These are phyloP conservation scores for Corythaixoides concolor DNA, from an alignment of 2,113 vertebrate species.

Conservation along the genomic window DNA sequence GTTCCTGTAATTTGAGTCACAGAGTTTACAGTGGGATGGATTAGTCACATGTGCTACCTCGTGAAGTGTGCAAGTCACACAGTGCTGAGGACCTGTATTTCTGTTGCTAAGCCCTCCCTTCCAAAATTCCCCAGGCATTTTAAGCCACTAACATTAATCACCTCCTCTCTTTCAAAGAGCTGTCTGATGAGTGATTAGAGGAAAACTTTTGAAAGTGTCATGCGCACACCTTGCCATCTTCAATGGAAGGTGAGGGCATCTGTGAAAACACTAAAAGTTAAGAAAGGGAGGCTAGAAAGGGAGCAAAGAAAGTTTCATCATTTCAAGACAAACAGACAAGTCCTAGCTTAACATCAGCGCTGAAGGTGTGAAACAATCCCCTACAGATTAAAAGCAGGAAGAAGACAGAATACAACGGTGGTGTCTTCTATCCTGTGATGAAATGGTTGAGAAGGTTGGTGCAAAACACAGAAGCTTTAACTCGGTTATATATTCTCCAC, in stretches of 20 bases:
- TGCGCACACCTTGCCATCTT: neutral
- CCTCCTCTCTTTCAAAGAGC: neutral
- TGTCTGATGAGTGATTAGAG: neutral
- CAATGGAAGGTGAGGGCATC: neutral
- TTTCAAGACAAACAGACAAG: neutral
- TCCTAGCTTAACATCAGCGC: neutral
- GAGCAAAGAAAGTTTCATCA: neutral
- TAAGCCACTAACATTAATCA: neutral
- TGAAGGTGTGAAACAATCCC: neutral
- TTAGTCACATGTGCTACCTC: neutral
- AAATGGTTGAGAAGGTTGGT: neutral
- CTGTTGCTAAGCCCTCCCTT: neutral
- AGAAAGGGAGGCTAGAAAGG: neutral
- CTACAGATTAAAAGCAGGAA: neutral
- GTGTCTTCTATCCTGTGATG: neutral
- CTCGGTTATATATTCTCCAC: neutral
- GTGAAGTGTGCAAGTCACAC: neutral
- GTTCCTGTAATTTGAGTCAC: neutral
- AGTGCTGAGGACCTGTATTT: neutral
- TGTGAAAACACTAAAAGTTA: neutral
- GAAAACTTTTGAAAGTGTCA: neutral
- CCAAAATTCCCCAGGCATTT: neutral
- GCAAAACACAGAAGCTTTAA: neutral
- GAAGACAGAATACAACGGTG: neutral
- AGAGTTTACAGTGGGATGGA: neutral